These are phyloP conservation scores for Sphaerophoria rueppellii DNA, from an alignment of 2,888 invertebrate genomes.

Conservation along the genomic window DNA sequence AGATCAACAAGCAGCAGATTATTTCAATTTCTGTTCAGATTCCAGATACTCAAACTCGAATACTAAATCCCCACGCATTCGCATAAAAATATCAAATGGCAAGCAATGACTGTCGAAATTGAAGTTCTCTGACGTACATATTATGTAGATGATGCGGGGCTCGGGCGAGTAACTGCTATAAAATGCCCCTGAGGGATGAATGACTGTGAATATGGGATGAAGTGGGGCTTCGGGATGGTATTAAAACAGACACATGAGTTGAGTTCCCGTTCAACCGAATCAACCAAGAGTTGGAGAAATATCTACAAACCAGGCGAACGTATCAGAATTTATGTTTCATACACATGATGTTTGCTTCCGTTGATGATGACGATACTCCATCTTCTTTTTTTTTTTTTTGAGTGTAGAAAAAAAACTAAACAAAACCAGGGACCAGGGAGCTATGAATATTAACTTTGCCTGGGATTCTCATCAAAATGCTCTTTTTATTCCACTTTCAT, in stretches of 20 bases:
- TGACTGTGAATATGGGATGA: background rate
- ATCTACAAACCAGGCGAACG: slow-evolving; percentile 57
- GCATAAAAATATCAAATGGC: slow-evolving; percentile 35
- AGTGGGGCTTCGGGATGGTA: background rate
- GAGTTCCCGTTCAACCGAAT: slow-evolving; percentile 40
- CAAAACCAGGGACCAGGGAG: slow-evolving; percentile 29
- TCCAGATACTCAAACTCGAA: background rate
- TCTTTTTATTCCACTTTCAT: slow-evolving; percentile 36
- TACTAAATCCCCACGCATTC: slow-evolving; percentile 34
- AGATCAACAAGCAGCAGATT: slow-evolving; percentile 47
- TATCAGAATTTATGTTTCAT: slow-evolving; percentile 65
- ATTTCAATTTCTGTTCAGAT: slow-evolving; percentile 35
- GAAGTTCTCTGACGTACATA: background rate
- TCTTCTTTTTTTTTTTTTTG: background rate
- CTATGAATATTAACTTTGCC: slow-evolving; percentile 63
- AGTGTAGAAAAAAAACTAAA: background rate
- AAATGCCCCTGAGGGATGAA: slow-evolving; percentile 2
- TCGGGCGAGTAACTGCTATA: background rate
- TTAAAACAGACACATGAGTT: background rate
- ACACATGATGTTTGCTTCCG: slow-evolving; percentile 53
- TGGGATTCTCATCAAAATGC: slow-evolving; percentile 49
- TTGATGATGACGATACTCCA: slow-evolving; percentile 12
- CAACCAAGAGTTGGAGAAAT: slow-evolving; percentile 12
- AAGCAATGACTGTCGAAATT: slow-evolving; percentile 25
- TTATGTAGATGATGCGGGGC: background rate